A percentile compares a stretch with the other conserved stretches of the same genome.
These are phyloP conservation scores for Pithys albifrons DNA, from an alignment of 2,113 vertebrate species.

Conservation along the genomic window DNA sequence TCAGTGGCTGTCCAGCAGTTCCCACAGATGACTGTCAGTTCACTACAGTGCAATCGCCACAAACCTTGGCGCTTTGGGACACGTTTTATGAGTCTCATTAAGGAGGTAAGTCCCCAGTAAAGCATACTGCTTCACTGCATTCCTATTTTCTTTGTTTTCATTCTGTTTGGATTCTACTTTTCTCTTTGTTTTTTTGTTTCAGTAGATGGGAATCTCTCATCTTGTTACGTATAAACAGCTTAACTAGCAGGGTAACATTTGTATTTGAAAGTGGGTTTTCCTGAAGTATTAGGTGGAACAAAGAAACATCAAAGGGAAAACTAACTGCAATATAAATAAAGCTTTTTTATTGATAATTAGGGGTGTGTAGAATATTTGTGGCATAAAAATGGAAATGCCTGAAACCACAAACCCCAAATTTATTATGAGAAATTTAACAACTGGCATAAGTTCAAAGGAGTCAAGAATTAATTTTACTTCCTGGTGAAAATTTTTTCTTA, in stretches of 20 bases:
- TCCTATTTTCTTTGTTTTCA: not conserved
- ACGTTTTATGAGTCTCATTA: constrained; percentile 96
- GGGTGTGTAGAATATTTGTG: not conserved
- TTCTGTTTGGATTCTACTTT: not conserved
- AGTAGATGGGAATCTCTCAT: not conserved
- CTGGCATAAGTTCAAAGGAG: not conserved
- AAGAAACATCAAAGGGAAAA: not conserved
- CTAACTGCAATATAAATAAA: not conserved
- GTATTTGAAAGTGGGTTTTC: not conserved
- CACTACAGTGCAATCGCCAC: constrained; percentile 96
- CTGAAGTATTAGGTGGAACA: not conserved
- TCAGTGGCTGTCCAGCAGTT: constrained; percentile 98
- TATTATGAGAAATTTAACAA: not conserved
- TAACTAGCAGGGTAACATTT: not conserved
- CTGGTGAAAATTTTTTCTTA: not conserved
- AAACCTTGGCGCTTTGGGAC: constrained; percentile 98
- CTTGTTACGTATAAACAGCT: not conserved
- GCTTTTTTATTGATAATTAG: not conserved
- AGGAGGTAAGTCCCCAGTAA: constrained; percentile 82
- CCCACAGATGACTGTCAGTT: constrained; percentile 98
- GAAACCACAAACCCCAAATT: accelerated
- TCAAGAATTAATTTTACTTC: not conserved
- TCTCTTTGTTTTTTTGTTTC: not conserved
- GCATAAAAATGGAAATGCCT: not conserved
- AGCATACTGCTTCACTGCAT: not conserved